Conservation (phyloP, 2,888 invertebrate species). For the Auanema sp. region DNA sequence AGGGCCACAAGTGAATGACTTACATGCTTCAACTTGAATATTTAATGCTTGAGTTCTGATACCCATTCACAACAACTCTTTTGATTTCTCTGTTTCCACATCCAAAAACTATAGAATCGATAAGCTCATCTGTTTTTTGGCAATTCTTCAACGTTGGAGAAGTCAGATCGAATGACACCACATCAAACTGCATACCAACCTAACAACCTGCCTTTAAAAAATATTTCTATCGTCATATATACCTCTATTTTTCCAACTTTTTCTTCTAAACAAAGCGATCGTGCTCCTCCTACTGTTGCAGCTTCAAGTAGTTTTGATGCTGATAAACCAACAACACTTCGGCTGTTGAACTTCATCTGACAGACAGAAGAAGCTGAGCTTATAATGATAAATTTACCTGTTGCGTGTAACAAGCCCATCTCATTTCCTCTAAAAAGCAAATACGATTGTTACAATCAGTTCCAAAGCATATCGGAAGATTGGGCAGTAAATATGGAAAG, state of each 20-base stretch:
- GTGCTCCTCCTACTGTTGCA: constrained; percentile 56
- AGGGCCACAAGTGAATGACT: too few relatives aligned
- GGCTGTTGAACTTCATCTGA: constrained; percentile 54
- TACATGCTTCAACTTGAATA: too few relatives aligned
- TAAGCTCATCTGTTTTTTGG: constrained; percentile 27
- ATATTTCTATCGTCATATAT: background rate
- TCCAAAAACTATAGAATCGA: constrained; percentile 55
- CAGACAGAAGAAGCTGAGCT: constrained; percentile 1
- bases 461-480: constrained; percentile 52
- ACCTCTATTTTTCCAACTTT: constrained; percentile 42
- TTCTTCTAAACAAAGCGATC: constrained; percentile 41
- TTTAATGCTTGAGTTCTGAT: too few relatives aligned
- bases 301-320: constrained; percentile 46
- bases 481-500: constrained; percentile 45
- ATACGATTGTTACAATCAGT: constrained; percentile 63
- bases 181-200: constrained; percentile 52
- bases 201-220: background rate
- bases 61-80: constrained; percentile 37
- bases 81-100: constrained; percentile 57
- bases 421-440: constrained; percentile 59
- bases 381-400: constrained; percentile 42
- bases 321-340: constrained; percentile 48
- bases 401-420: constrained; percentile 61
- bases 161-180: constrained; percentile 42
- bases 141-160: constrained; percentile 28